Evolutionary conservation across 2,797 vertebrate species (phyloP).

Genomic region (Botia kubotai): DNA sequence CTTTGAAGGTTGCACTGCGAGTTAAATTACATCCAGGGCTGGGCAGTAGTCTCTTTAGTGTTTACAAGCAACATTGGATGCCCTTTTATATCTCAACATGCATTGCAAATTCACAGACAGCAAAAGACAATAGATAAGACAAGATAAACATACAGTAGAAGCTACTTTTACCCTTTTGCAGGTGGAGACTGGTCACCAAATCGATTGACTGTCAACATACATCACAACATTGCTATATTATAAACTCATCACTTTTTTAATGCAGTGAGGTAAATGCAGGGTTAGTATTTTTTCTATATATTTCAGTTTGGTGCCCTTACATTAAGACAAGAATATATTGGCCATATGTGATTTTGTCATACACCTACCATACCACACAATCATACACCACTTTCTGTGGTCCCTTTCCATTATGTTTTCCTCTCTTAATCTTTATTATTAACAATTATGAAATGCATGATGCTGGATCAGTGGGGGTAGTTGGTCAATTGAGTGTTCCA

Average conservation of each 20-base stretch:
- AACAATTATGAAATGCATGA: neutral
- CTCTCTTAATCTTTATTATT: neutral
- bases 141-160: constrained; percentile 56
- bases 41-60: constrained; percentile 55
- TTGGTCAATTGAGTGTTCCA: neutral
- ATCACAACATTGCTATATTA: constrained; percentile 64
- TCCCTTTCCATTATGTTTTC: neutral
- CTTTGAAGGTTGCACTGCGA: constrained; percentile 53
- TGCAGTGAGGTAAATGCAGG: neutral
- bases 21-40: constrained; percentile 61
- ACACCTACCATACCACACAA: neutral
- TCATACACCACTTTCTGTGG: neutral
- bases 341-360: neutral
- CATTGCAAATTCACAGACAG: constrained; percentile 50
- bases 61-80: constrained; percentile 63
- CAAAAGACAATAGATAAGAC: constrained; percentile 18
- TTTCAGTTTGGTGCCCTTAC: neutral
- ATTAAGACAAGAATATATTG: neutral
- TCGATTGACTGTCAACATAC: constrained; percentile 65
- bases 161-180: constrained; percentile 65
- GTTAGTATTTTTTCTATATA: neutral
- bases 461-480: neutral
- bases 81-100: constrained; percentile 59
- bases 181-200: constrained; percentile 59
- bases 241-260: constrained; percentile 63